Evolutionary conservation across 2,113 vertebrate genomes (phyloP).

Genomic region (Cyanoramphus novaezelandiae): DNA sequence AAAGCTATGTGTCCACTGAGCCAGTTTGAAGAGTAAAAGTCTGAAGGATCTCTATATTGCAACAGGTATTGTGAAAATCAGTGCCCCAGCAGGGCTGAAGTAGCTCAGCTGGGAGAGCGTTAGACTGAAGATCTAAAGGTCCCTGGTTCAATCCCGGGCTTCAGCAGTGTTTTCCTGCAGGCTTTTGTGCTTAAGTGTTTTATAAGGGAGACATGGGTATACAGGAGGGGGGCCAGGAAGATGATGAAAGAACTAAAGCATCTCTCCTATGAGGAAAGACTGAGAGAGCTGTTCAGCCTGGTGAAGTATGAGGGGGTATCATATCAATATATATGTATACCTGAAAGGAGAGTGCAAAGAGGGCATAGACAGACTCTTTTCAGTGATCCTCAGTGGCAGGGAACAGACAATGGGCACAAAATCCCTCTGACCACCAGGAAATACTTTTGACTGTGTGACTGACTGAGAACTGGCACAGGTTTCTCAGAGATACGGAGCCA

Average conservation of each 20-base stretch:
- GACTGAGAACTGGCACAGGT: not conserved
- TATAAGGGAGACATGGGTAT: fast-evolving
- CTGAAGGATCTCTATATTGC: fast-evolving
- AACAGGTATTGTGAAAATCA: fast-evolving
- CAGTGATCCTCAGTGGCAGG: not conserved
- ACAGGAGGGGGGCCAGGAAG: not conserved
- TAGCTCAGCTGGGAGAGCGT: slow-evolving; percentile 62
- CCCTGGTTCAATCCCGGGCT: slow-evolving; percentile 61
- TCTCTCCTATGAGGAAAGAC: not conserved
- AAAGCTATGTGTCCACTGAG: not conserved
- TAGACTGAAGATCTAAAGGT: slow-evolving; percentile 67
- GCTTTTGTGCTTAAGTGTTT: not conserved
- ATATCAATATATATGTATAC: not conserved
- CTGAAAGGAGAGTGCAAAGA: not conserved
- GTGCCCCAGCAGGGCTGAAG: fast-evolving
- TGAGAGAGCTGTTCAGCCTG: not conserved
- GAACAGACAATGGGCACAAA: not conserved
- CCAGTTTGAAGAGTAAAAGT: fast-evolving
- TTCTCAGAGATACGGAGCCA: not conserved
- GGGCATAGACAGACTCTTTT: not conserved
- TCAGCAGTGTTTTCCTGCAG: not conserved
- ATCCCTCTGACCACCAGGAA: too few species aligned
- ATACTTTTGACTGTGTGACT: not conserved
- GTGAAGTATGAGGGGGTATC: not conserved
- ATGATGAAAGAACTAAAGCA: not conserved